Evolutionary conservation across 2,113 vertebrate species (phyloP), one percentile per base, ranked within the genome.

Genomic region (Chamaea fasciata): DNA sequence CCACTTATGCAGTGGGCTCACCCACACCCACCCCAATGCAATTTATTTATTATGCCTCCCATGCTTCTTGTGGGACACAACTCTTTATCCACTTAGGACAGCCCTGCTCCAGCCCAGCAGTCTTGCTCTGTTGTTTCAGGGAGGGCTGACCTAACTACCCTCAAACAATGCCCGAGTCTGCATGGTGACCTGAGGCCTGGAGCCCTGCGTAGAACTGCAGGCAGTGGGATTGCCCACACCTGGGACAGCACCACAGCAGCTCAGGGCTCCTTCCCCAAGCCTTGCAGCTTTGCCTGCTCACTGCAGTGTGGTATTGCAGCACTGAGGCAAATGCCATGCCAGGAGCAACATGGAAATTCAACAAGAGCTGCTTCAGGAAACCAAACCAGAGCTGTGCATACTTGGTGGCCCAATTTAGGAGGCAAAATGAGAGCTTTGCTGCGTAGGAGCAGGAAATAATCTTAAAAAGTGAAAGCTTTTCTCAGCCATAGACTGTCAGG

Each of bases 401-500:
- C 70, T 91, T 76, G 60, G 46, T 85, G 91, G 75, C 65, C 92
- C 67, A 39, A 56, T 97, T 89, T 74, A 83, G 92, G 75, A 89
- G 30, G 65, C 70, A 77, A 94, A 92, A 93, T 73, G 75, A 91
- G 81, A 86, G 57, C 73, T 91, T 82, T 83, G 69, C 80, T 94
- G 90, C 74, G 67, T 91, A 80, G 86, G 86, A 93, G 77, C 92
- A 95, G 91, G 91, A 95, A 96, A 89, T 95, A 90, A 94, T 74
- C 85, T 95, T 83, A 74, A 93, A 82, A 95, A 87, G 67, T 39
- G 52, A 90, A 89, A 70, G 68, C 75, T 94, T 95, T 93, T 87
- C 80, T 95, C 85, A 89, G 76, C 78, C 71, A 28, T 90, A 84
- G 94, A 89, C 83, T 91, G 81, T 89, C 90, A 95, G 92, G 52